A percentile compares a stretch with the other conserved stretches of the same genome.
These are phyloP conservation scores for Maniola hyperantus DNA, from an alignment of 2,888 invertebrate species.

Conservation along the genomic window DNA sequence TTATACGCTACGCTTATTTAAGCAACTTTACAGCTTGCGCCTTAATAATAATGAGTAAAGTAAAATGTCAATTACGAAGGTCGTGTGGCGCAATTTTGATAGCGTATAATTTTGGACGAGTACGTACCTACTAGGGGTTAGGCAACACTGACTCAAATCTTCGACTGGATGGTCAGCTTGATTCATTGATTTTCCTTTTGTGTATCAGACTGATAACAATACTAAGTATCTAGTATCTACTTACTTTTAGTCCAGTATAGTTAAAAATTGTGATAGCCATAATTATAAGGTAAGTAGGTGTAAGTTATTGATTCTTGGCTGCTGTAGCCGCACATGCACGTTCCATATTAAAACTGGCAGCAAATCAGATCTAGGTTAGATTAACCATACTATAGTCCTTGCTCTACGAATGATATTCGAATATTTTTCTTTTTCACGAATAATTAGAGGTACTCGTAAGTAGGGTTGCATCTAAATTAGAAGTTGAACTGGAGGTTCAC, in stretches of 20 bases:
- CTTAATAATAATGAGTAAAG: slow-evolving; percentile 5
- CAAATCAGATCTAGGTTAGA: slow-evolving; percentile 13
- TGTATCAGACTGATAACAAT: too few relatives aligned
- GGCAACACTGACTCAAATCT: neutral
- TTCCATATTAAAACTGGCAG: slow-evolving; percentile 7
- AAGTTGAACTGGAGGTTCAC: too few relatives aligned
- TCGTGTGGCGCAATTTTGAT: slow-evolving; percentile 12
- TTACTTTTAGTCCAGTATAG: too few relatives aligned
- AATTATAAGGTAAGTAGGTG: too few relatives aligned
- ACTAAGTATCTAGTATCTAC: too few relatives aligned
- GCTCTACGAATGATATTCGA: neutral
- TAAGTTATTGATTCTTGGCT: neutral
- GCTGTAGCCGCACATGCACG: neutral
- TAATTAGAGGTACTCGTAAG: neutral
- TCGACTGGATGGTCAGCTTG: neutral
- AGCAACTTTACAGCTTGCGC: slow-evolving; percentile 17
- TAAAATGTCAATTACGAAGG: slow-evolving; percentile 13
- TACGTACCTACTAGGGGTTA: neutral
- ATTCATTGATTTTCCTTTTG: too few relatives aligned
- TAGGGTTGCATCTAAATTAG: too few relatives aligned
- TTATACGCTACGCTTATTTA: slow-evolving; percentile 27
- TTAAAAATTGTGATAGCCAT: too few relatives aligned
- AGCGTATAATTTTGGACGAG: neutral
- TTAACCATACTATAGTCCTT: slow-evolving; percentile 4
- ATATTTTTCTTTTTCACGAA: neutral